phyloP scores from a whole-genome alignment of 2,797 vertebrate species.

The Oophaga sylvatica region DNA sequence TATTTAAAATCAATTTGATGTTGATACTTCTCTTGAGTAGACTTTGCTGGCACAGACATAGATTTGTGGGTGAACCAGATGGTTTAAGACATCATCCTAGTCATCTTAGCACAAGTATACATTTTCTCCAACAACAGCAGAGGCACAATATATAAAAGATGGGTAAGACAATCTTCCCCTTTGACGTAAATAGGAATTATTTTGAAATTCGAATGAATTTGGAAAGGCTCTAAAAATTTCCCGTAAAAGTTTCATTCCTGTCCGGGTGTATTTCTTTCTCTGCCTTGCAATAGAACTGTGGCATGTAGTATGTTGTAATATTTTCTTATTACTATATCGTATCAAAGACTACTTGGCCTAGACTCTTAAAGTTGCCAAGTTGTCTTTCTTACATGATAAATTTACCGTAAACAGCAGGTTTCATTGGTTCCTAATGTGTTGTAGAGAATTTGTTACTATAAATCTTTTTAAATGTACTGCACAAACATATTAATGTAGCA shows the following conservation, averaged over 20 bases:
- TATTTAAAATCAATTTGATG: background rate
- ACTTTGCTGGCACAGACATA: background rate
- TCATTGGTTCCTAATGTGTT: background rate
- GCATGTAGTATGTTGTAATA: conserved; percentile 2
- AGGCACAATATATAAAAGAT: background rate
- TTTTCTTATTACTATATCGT: background rate
- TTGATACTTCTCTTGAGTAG: background rate
- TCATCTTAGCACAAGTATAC: background rate
- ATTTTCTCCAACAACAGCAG: background rate
- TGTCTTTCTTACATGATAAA: background rate
- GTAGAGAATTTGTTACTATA: background rate
- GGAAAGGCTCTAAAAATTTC: background rate
- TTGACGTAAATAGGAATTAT: background rate
- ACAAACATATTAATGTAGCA: background rate
- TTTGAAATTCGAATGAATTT: background rate
- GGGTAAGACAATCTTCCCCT: background rate
- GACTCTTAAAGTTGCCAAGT: background rate
- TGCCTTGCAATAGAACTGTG: conserved; percentile 9
- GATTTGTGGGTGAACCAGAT: background rate
- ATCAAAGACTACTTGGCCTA: background rate
- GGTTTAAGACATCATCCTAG: background rate
- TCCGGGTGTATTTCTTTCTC: background rate
- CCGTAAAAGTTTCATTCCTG: background rate
- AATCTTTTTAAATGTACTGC: background rate
- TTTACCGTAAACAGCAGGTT: background rate